Percentiles rank a stretch among this genome's conserved stretches.
Conservation (phyloP, 2,113 vertebrate species). For the Lagopus leucura region DNA sequence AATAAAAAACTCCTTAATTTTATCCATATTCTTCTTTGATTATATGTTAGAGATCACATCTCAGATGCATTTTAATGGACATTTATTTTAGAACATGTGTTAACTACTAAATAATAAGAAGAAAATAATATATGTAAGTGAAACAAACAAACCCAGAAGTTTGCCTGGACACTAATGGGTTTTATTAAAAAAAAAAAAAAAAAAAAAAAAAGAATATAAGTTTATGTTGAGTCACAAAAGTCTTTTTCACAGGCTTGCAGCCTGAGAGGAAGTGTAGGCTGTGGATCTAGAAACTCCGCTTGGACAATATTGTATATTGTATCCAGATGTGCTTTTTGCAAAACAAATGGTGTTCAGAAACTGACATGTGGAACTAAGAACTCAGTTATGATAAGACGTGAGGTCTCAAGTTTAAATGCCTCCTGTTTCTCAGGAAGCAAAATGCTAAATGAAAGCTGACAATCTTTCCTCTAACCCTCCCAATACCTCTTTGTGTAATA, state of each 20-base stretch:
- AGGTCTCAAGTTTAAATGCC: background rate
- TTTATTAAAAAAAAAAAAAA: background rate
- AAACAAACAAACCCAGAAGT: background rate
- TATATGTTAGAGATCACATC: background rate
- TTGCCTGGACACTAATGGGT: background rate
- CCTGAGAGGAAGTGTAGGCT: background rate
- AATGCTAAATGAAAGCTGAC: background rate
- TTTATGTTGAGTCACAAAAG: conserved; percentile 22
- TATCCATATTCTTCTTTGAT: background rate
- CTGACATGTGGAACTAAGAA: background rate
- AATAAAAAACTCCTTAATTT: background rate
- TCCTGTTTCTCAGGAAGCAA: background rate
- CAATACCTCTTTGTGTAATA: fast-evolving
- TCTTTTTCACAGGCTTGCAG: background rate
- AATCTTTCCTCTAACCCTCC: background rate
- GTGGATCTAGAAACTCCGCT: background rate
- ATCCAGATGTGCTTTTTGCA: background rate
- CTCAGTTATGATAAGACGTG: background rate
- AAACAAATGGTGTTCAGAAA: background rate
- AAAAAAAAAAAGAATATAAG: background rate
- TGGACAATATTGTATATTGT: background rate
- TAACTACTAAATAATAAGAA: background rate
- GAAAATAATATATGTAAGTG: background rate
- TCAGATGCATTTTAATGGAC: background rate
- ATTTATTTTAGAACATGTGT: background rate